Base-by-base conservation (phyloP, 2,113 vertebrate species). In the Passer montanus region DNA sequence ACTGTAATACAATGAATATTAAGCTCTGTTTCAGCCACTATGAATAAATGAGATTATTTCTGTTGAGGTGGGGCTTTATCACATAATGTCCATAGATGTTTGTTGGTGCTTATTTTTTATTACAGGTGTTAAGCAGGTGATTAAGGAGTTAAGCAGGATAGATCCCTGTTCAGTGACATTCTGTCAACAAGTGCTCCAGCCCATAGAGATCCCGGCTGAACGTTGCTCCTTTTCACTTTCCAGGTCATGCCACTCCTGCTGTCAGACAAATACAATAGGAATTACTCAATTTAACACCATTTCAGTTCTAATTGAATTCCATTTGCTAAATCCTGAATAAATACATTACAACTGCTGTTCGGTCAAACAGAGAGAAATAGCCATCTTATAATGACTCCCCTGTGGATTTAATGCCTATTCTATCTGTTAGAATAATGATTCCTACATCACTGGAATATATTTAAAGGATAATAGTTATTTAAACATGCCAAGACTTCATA, bases 281-380 rank as follows among this genome's bases (percentile, higher is more conserved):
- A 98, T 98, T 97, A 97, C 97, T 97, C 96, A 97, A 98, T 98
- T 97, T 97, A 98, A 97, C 97, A 97, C 93, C 70, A 73, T 98
- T 98, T 97, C 97, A 81, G 58, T 93, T 94, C 96, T 98, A 98
- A 98, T 97, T 98, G 97, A 98, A 98, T 98, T 97, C 97, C 97
- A 97, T 97, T 98, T 98, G 95, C 97, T 97, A 97, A 98, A 98
- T 97, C 97, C 97, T 98, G 97, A 98, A 98, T 98, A 98, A 98
- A 98, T 97, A 98, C 92, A 96, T 98, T 97, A 97, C 94, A 96
- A 94, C 96, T 68, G 88, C 95, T 20, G 60, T 96, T 96, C 15
- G 95, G 97, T 98, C 98, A 98, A 95, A 97, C 73, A 81, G 94
- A 97, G 95, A 97, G 97, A 95, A 97, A 97, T 97, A 96, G 97